Evolutionary conservation across 2,113 vertebrate species (phyloP).

Genomic region (Heterochromis multidens): DNA sequence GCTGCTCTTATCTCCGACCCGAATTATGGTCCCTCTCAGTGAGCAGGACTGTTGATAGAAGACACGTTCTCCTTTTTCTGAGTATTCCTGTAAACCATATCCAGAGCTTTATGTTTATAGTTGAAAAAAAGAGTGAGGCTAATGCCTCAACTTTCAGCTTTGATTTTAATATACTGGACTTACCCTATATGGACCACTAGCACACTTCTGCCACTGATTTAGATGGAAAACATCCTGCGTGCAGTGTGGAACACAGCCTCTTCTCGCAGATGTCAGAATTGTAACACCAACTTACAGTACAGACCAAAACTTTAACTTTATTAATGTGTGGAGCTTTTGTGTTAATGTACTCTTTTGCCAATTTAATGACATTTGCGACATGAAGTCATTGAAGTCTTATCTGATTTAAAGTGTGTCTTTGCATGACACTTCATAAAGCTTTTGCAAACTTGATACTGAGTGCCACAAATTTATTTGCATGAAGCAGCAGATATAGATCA

Average conservation of each 20-base stretch:
- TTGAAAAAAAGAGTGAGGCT: constrained; percentile 5
- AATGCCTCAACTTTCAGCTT: constrained; percentile 21
- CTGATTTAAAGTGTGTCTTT: too few relatives aligned
- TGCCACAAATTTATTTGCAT: too few relatives aligned
- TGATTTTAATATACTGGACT: not conserved
- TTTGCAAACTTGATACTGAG: too few relatives aligned
- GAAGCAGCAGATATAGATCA: too few relatives aligned
- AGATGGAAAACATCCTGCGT: not conserved
- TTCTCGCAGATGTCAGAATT: not conserved
- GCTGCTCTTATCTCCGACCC: constrained; percentile 39
- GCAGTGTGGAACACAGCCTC: not conserved
- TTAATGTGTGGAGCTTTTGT: not conserved
- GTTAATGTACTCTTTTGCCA: not conserved
- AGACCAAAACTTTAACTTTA: too few relatives aligned
- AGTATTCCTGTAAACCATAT: constrained; percentile 44
- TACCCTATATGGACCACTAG: not conserved
- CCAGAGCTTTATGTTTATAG: constrained; percentile 39
- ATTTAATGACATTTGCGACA: not conserved
- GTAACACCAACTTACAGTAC: too few relatives aligned
- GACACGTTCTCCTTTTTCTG: constrained; percentile 46
- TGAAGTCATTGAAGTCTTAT: too few relatives aligned
- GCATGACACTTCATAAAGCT: too few relatives aligned
- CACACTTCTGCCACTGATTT: not conserved
- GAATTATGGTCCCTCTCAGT: constrained; percentile 47
- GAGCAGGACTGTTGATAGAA: constrained; percentile 65